Percentiles rank a stretch among this genome's conserved stretches.
These are phyloP conservation scores for Idaea biselata DNA, from an alignment of 2,888 invertebrate genomes.

Conservation along the genomic window DNA sequence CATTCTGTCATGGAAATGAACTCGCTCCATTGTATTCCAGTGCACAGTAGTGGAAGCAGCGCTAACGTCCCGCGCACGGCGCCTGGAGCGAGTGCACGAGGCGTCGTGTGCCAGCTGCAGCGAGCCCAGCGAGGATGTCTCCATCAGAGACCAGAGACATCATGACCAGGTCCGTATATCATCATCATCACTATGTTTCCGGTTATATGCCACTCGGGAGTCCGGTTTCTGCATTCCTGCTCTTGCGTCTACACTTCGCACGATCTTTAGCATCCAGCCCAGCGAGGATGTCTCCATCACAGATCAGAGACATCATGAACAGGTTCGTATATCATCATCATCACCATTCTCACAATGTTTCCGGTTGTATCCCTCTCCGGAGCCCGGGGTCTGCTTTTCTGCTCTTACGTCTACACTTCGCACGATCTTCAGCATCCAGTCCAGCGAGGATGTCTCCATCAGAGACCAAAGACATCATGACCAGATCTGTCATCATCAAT, in stretches of 20 bases:
- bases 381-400: no score
- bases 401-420: no score
- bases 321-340: no score
- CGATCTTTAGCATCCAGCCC: slow-evolving; percentile 88
- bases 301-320: slow-evolving; percentile 45
- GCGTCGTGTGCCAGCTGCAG: slow-evolving; percentile 84
- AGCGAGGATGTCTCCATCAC: slow-evolving; percentile 85
- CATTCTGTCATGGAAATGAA: not conserved
- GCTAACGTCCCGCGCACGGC: slow-evolving; percentile 86
- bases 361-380: no score
- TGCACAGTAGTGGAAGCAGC: slow-evolving; percentile 82
- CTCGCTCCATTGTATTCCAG: slow-evolving; percentile 28
- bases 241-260: no score
- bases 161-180: slow-evolving; percentile 13
- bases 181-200: no score
- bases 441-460: slow-evolving; percentile 91
- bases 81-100: slow-evolving; percentile 86
- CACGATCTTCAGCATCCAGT: no score
- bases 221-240: no score
- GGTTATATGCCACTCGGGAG: no score
- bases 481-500: no score
- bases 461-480: slow-evolving; percentile 53
- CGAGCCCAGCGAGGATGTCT: slow-evolving; percentile 92
- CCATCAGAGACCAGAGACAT: slow-evolving; percentile 74
- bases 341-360: no score